Evolutionary conservation across 92 coral and sea anemone genomes (phyloP).

Genomic region (Scolanthus callimorphus): DNA sequence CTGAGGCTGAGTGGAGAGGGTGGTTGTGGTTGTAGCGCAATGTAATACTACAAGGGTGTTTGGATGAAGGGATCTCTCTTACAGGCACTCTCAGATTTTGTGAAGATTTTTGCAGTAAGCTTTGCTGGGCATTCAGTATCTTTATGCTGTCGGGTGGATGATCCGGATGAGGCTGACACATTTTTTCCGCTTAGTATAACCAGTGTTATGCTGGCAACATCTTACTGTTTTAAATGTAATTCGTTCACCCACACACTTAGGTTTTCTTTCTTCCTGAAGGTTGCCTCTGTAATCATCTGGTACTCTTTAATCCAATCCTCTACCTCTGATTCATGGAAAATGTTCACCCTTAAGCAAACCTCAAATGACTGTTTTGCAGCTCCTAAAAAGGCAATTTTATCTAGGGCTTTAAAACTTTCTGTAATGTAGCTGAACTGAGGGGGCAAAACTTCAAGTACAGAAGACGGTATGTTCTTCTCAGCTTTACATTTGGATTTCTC

Average conservation of each 20-base stretch:
- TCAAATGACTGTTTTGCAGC: not conserved
- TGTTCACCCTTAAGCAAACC: not conserved
- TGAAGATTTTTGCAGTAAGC: not conserved
- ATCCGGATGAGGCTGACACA: not conserved
- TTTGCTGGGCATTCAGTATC: not conserved
- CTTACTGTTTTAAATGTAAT: too few relatives aligned
- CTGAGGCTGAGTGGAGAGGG: not conserved
- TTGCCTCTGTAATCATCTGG: not conserved
- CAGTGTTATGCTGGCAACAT: too few relatives aligned
- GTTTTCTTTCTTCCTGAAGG: not conserved
- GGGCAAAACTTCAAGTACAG: not conserved
- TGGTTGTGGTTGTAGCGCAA: not conserved
- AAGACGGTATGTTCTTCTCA: not conserved
- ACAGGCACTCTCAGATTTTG: not conserved
- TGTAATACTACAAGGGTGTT: not conserved
- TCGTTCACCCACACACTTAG: not conserved
- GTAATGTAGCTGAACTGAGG: not conserved
- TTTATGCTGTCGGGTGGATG: not conserved
- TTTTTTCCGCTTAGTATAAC: not conserved
- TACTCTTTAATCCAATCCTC: not conserved
- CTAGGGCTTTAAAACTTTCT: not conserved
- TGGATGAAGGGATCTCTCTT: not conserved
- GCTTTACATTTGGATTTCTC: too few relatives aligned
- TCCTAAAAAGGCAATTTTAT: not conserved
- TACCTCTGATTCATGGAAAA: not conserved